phyloP scores from a whole-genome alignment of 2,888 invertebrate genomes.

The Microplitis manilae region DNA sequence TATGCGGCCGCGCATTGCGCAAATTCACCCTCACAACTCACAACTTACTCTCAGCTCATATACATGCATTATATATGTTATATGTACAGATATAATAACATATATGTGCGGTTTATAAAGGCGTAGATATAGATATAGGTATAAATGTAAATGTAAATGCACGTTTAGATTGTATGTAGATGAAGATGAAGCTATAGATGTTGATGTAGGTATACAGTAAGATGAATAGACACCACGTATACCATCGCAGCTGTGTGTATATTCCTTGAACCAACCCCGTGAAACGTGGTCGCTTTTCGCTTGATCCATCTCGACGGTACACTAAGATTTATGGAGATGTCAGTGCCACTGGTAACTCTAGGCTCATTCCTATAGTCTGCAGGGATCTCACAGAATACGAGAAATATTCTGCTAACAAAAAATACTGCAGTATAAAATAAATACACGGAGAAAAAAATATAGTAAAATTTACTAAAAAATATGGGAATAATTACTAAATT shows the following conservation, averaged over 20 bases:
- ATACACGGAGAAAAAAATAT: too few species aligned
- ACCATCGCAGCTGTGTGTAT: constrained; percentile 41
- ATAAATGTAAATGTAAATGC: constrained; percentile 4
- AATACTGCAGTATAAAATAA: background rate
- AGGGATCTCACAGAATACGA: constrained; percentile 32
- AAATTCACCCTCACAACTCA: constrained; percentile 43
- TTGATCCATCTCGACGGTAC: constrained; percentile 70
- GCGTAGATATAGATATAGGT: constrained; percentile 30
- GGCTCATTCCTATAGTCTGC: constrained; percentile 30
- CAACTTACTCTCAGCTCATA: constrained; percentile 23
- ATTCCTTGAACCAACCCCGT: constrained; percentile 52
- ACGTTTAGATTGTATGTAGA: constrained; percentile 11
- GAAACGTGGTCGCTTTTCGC: constrained; percentile 66
- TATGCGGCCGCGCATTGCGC: constrained; percentile 50
- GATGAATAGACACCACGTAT: constrained; percentile 34
- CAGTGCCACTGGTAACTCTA: constrained; percentile 50
- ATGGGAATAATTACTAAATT: too few species aligned
- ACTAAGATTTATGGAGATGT: constrained; percentile 70
- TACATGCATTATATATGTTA: constrained; percentile 7
- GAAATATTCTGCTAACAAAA: constrained; percentile 18
- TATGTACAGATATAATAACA: constrained; percentile 17
- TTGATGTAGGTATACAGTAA: constrained; percentile 28
- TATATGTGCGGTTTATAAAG: constrained; percentile 23
- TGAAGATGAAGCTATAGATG: constrained; percentile 36
- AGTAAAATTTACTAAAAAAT: too few species aligned